Base-by-base conservation (phyloP, 2,797 vertebrate species). In the Sebastes kiyomatsui region DNA sequence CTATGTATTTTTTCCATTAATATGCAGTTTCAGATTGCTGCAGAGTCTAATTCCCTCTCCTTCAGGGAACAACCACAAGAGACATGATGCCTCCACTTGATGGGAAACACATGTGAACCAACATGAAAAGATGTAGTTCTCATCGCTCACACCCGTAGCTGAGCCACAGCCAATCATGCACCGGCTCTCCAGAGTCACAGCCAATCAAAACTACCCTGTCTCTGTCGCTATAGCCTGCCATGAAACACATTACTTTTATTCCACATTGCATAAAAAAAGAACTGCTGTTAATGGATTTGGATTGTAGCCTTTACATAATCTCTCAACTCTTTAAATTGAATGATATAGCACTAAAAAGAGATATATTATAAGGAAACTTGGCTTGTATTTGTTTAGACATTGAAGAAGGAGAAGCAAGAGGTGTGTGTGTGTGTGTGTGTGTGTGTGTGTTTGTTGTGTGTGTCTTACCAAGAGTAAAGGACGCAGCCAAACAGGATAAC, bases 381-480 rank as follows among this genome's bases (percentile, higher is more conserved):
- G 4, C 49, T 64, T 49, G 28, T 13, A 35, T 79, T 30, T 25
- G 23, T 35, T n/a, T 33, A 32, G 2, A 75, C 13, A 46, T 1
- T 59, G 18, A 67, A 42, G 59, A 60, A 38, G 32, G 28, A 67
- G 16, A 66, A 33, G 28, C 2, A 59, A 49, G 16, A 20, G 5
- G 20, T 56, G 54, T 64, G 58, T 70, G 12, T 67, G 49, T 56
- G 30, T 49, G 20, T 52, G 59, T 64, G 65, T 71, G 27, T 27
- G 27, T 27, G 54, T 58, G 77, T 55, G 25, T 23, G 30, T 61
- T 58, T 58, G 52, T 52, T 42, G 13, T 49, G 76, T 72, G 55
- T 27, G 23, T 83, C 96, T 95, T 95, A 99, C 99, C 99, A 99
- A 46, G 98, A 98, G 90, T 99, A 99, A 52, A 98, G 94, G 90